Evolutionary conservation across 2,888 invertebrate species (phyloP), one percentile per base, ranked within the genome.

Genomic region (Spodoptera exigua): DNA sequence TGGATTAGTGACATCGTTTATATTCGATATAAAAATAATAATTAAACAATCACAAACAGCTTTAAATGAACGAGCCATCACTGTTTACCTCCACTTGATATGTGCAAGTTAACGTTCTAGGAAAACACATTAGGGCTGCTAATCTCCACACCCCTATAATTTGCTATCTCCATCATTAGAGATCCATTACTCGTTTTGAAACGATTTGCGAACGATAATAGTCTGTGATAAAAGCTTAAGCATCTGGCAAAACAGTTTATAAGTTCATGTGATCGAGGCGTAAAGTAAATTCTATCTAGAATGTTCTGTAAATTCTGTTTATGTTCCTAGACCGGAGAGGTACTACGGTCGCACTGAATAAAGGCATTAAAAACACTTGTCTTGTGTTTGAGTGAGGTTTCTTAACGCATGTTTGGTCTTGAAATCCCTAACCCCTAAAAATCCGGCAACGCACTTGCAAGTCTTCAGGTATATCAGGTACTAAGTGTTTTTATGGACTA

Each of bases 91-190:
- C 13, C 36, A 46, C 9, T 64, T 56, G 46, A 67, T 70, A 57
- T 56, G 45, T 62, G 40, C 64, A 40, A 52, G 21, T 54, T 53
- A 39, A 37, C 34, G 32, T 36, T 40, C 9, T n/a, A 18, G 7
- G n/a, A 41, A 27, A 40, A 37, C 51, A 58, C 62, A 63, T 65
- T 55, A 51, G 46, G 34, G 47, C 48, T 32, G 44, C 51, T 71
- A 63, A 74, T 65, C 55, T 59, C 10, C 52, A 58, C 47, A 60
- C 55, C 61, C 63, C 61, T 66, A 74, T 76, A 61, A 70, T 69
- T 61, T 58, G 49, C 34, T 71, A 76, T 76, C 74, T 74, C 46
- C 46, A 18, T 34, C 58, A 60, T 71, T 58, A 67, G 46, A 64
- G 62, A 53, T 43, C 64, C 70, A 49, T 61, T 61, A 68, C 35